Conservation (phyloP, 2,888 invertebrate genomes). For the Myathropa florea region DNA sequence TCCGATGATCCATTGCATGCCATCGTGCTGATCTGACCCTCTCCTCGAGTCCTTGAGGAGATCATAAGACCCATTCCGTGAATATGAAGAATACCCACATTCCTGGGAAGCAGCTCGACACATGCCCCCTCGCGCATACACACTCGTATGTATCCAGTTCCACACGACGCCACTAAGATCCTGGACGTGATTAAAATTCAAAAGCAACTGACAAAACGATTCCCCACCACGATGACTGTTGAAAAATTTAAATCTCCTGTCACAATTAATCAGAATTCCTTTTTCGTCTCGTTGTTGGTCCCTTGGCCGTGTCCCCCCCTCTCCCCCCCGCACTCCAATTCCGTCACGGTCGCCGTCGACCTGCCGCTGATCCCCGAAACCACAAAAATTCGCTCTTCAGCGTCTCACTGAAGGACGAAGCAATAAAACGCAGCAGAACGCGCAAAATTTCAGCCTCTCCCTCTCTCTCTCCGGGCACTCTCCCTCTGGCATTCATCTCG, state of each 20-base stretch:
- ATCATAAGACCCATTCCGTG: neutral
- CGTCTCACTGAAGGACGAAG: conserved; percentile 68
- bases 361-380: conserved; percentile 57
- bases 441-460: conserved; percentile 12
- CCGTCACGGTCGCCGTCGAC: neutral
- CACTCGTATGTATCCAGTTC: neutral
- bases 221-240: conserved; percentile 52
- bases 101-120: neutral
- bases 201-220: conserved; percentile 40
- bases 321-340: conserved; percentile 5
- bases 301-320: neutral
- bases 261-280: conserved; percentile 62
- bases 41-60: neutral
- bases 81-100: neutral
- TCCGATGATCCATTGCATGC: neutral
- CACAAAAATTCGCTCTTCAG: conserved; percentile 50
- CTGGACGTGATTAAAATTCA: conserved; percentile 61
- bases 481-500: conserved; percentile 37
- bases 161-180: conserved; percentile 2
- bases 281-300: conserved; percentile 14
- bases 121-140: neutral
- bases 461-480: neutral
- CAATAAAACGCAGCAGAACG: conserved; percentile 53
- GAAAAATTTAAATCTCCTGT: conserved; percentile 64
- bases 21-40: neutral